Conservation (phyloP, 2,797 vertebrate species). For the Echiichthys vipera region DNA sequence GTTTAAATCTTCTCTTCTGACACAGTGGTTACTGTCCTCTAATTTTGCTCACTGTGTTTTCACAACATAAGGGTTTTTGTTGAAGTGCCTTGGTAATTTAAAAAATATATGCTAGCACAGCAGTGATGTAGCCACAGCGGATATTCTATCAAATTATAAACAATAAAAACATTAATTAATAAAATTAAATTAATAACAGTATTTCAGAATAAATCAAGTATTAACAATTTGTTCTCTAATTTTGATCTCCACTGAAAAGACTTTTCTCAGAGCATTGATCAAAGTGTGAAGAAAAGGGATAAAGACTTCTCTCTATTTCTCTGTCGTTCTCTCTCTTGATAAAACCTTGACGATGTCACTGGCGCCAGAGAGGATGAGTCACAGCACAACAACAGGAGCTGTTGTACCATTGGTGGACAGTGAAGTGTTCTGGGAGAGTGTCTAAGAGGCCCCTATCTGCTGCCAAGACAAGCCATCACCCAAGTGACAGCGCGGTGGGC, state of each 20-base stretch:
- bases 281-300: neutral
- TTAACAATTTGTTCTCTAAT: no score
- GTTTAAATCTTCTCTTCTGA: no score
- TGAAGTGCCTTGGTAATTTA: no score
- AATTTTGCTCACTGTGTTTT: no score
- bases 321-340: slow-evolving; percentile 33
- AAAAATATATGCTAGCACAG: no score
- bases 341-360: slow-evolving; percentile 55
- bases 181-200: no score
- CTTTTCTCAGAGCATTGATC: neutral
- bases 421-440: slow-evolving; percentile 64
- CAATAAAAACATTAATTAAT: no score
- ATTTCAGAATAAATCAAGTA: no score
- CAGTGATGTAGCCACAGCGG: no score
- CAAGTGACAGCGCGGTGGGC: slow-evolving; percentile 47
- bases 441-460: slow-evolving; percentile 83
- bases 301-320: neutral
- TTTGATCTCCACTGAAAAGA: neutral
- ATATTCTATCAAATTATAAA: no score
- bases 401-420: slow-evolving; percentile 62
- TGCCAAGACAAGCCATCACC: slow-evolving; percentile 66
- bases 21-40: no score
- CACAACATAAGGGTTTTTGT: no score
- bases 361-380: slow-evolving; percentile 73
- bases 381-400: slow-evolving; percentile 68